A percentile compares a stretch with the other conserved stretches of the same genome.
Conservation (phyloP, 53 echinoderm and acorn worm genomes). For the Apostichopus leukothele region DNA sequence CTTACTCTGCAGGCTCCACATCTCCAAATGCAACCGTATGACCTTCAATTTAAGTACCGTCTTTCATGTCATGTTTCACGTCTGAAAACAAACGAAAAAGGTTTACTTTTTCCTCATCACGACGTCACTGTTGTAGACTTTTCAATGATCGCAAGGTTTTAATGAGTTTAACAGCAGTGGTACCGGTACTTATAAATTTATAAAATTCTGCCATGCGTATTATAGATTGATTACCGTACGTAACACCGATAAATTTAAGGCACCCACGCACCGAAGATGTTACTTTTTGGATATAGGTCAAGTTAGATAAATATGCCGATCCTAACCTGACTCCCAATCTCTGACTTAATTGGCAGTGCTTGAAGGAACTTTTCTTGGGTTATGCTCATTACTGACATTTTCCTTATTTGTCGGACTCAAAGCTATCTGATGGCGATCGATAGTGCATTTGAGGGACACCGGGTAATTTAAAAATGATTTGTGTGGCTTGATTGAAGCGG, state of each 20-base stretch:
- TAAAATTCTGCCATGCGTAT: neutral
- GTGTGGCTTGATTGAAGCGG: neutral
- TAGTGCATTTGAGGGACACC: constrained; percentile 18
- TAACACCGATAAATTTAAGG: neutral
- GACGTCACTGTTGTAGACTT: too few relatives aligned
- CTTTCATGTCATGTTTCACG: too few relatives aligned
- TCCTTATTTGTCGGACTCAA: neutral
- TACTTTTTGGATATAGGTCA: neutral
- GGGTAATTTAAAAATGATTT: constrained; percentile 10
- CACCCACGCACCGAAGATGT: neutral
- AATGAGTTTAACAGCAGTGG: too few relatives aligned
- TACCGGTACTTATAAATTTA: too few relatives aligned
- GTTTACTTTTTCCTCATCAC: too few relatives aligned
- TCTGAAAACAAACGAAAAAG: too few relatives aligned
- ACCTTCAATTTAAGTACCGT: too few relatives aligned
- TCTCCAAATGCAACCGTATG: too few relatives aligned
- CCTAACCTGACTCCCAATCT: neutral
- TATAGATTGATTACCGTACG: neutral
- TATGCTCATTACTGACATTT: neutral
- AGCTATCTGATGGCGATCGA: neutral
- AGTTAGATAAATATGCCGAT: neutral
- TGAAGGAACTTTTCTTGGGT: neutral
- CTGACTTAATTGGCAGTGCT: neutral
- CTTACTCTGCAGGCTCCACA: too few relatives aligned
- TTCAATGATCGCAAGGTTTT: too few relatives aligned